These are phyloP conservation scores for Pristionchus entomophagus DNA, from an alignment of 2,888 invertebrate species.

Conservation along the genomic window DNA sequence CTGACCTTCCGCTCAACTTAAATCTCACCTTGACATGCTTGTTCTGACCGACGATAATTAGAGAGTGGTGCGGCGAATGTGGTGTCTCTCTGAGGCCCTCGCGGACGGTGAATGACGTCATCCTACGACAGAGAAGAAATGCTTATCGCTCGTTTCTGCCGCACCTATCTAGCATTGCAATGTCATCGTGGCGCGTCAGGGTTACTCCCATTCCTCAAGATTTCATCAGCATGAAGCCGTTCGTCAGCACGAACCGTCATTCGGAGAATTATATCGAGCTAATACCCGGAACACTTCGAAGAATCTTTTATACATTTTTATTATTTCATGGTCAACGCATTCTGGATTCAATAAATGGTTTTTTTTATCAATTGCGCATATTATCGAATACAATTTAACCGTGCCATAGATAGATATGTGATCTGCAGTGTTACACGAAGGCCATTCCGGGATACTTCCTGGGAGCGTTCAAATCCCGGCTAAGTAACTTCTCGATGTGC, in stretches of 20 bases:
- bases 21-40: slow-evolving; percentile 16
- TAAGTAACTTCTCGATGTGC: too few relatives aligned
- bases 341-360: too few relatives aligned
- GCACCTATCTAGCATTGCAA: slow-evolving; percentile 18
- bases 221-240: background rate
- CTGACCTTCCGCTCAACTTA: background rate
- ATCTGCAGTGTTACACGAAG: too few relatives aligned
- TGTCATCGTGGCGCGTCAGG: background rate
- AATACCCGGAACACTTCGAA: too few relatives aligned
- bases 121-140: background rate
- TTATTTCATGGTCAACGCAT: too few relatives aligned
- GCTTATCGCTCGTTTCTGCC: background rate
- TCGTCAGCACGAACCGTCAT: background rate
- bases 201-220: background rate
- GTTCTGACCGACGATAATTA: slow-evolving; percentile 35
- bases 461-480: too few relatives aligned
- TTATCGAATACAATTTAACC: too few relatives aligned
- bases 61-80: slow-evolving; percentile 15
- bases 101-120: slow-evolving; percentile 36
- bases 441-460: too few relatives aligned
- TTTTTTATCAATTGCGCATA: too few relatives aligned
- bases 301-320: too few relatives aligned
- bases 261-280: too few relatives aligned
- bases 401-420: too few relatives aligned
- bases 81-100: background rate